Base-by-base conservation (phyloP, 1,140 invertebrate genomes). In the Drosophila pandora region DNA sequence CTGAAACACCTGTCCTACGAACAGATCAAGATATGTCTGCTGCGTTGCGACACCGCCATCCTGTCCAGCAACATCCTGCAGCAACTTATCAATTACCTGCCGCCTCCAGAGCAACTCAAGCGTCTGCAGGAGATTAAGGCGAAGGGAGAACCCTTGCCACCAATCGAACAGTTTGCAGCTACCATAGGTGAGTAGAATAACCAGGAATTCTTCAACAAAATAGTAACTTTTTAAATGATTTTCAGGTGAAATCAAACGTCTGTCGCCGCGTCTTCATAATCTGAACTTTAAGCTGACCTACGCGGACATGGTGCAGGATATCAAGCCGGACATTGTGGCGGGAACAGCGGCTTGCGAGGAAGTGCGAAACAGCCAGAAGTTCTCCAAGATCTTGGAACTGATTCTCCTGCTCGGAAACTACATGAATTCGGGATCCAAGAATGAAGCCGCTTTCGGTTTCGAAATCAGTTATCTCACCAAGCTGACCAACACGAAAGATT, bases 401-500 rank as follows among this genome's bases (percentile, higher is more conserved):
- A 95, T 99, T 62, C 93, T 99, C 0, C 91, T 99, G 8, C 92
- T 99, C 25, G 98, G 98, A 13, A 99, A 99, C 93, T 98, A 97
- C 77, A 97, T 99, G 95, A 99, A 99, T 91, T 95, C 97, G 2
- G 98, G 98, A 0, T 98, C 97, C 0, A 96, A 95, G 76, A 99
- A 99, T 90, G 98, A 95, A 7, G 96, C 97, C 79, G 97, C 98
- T 2, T 96, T 97, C 83, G 99, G 97, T 4, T 99, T 99, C 92
- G 98, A 99, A 92, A 98, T 99, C 59, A 98, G 95, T 90, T 99
- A 97, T 91, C 93, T 99, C 2, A 96, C 97, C 0, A 99, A 99
- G 95, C 93, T 99, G 68, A 95, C 95, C n/a, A 95, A 96, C 61
- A 99, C 98, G 2, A 99, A 99, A 93, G 97, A 99, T 90, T 92